Base-by-base conservation (phyloP, 1,140 invertebrate species). In the Papilio machaon region DNA sequence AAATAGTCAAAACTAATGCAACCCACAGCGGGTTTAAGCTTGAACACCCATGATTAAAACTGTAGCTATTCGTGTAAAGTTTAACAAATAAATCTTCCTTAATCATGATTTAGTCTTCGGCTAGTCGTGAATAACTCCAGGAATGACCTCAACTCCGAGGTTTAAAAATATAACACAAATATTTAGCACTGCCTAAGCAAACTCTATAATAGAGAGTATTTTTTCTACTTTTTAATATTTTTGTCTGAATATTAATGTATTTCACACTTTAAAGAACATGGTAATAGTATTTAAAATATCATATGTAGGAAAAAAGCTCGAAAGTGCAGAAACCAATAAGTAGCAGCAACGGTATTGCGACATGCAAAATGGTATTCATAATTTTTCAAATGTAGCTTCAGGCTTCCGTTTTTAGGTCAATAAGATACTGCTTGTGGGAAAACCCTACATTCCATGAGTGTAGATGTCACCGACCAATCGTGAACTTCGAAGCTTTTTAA, bases 381-480 rank as follows among this genome's bases (percentile, higher is more conserved):
- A 64, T 46, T 64, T 79, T 60, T 76, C 77, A 79, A 46, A 64
- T 79, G 54, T 58, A 43, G 76, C 38, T 38, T 8, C 77, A 64
- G 58, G 35, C 35, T 64, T 78, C 38, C 30, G 54, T 79, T 79
- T 79, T 79, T 79, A 79, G 77, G 77, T 79, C 77, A 79, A 64
- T 79, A 64, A 46, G 77, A 64, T n/a, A 58, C 13, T 52, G 77
- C 77, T 17, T 54, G 7, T 38, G 58, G 54, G 38, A 64, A 70
- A 38, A 15, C 64, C 6, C 13, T 38, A 15, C 64, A 15, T 70
- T 30, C 13, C 54, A 70, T 70, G 64, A 38, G 30, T 70, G 13
- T 19, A 58, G n/a, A 58, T 9, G 54, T 58, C n/a, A 58, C 54
- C 54, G 54, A 19, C 17, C n/a, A 6, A 9, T 58, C 1, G 9